phyloP scores from a whole-genome alignment of 2,113 vertebrate species.

The Vicugna pacos region DNA sequence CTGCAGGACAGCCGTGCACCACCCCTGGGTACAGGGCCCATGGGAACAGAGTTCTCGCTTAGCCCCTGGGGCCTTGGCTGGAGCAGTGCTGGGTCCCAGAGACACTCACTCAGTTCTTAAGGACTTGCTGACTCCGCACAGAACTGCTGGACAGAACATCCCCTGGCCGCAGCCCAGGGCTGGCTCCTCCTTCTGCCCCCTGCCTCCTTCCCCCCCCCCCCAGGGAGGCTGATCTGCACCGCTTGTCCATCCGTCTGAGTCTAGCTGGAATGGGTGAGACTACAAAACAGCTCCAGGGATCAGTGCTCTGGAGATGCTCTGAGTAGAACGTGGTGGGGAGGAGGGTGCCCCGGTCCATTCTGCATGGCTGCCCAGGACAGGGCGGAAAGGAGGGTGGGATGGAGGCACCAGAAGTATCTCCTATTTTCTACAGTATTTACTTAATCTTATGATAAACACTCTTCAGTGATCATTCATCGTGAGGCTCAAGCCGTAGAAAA shows the following conservation, averaged over 20 bases:
- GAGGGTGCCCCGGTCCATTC: neutral
- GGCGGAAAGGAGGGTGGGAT: too few species aligned
- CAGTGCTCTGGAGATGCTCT: neutral
- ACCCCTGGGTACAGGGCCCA: neutral
- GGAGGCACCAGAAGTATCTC: neutral
- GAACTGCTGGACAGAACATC: slow-evolving; percentile 32
- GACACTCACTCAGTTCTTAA: neutral
- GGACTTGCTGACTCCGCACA: slow-evolving; percentile 10
- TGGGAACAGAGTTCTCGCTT: neutral
- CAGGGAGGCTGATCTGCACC: neutral
- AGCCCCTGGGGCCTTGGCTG: neutral
- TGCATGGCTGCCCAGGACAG: neutral
- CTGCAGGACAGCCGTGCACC: neutral
- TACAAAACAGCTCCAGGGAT: neutral
- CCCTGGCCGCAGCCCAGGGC: neutral
- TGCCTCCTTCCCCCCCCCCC: neutral
- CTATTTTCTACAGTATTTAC: neutral
- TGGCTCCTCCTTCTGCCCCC: neutral
- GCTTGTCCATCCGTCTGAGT: neutral
- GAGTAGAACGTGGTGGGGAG: neutral
- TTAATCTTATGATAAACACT: neutral
- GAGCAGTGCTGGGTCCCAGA: neutral
- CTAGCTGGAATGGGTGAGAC: neutral
- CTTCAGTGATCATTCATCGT: neutral
- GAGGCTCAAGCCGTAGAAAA: neutral